phyloP scores from a whole-genome alignment of 2,797 vertebrate species.

The Characodon lateralis region DNA sequence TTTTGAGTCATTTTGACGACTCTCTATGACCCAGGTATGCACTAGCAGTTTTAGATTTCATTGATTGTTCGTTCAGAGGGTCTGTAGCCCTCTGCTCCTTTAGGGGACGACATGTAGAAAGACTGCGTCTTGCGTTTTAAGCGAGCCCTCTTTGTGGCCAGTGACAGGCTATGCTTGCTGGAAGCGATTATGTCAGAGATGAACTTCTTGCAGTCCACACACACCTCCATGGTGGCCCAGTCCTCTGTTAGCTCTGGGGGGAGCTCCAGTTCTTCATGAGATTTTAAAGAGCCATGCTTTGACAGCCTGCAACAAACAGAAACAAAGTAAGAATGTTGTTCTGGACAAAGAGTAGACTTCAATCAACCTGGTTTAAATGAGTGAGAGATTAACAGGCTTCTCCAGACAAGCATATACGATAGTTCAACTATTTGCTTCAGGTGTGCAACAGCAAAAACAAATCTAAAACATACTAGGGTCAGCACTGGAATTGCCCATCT shows the following conservation, averaged over 20 bases:
- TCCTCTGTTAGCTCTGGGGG: constrained; percentile 95
- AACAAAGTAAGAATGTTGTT: background rate
- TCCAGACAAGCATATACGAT: background rate
- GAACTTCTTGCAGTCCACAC: constrained; percentile 99
- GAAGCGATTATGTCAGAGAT: constrained; percentile 96
- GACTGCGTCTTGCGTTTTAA: constrained; percentile 98
- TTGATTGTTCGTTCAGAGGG: constrained; percentile 96
- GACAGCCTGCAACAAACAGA: constrained; percentile 79
- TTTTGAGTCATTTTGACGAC: constrained; percentile 25
- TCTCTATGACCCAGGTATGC: constrained; percentile 29
- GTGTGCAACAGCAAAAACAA: background rate
- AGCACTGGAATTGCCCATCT: too few relatives aligned
- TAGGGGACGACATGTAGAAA: constrained; percentile 89
- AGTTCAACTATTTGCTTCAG: background rate
- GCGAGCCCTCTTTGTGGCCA: constrained; percentile 94
- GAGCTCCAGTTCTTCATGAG: constrained; percentile 89
- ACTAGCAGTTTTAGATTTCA: constrained; percentile 84
- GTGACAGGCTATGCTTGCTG: constrained; percentile 93
- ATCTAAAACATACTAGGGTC: background rate
- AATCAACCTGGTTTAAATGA: too few relatives aligned
- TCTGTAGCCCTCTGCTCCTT: constrained; percentile 85
- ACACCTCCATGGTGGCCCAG: constrained; percentile 99
- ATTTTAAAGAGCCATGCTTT: constrained; percentile 88
- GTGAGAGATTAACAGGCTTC: background rate
- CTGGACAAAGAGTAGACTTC: too few relatives aligned